A percentile compares a stretch with the other conserved stretches of the same genome.
Conservation (phyloP, 92 coral and sea anemone species). For the Porites evermanni region DNA sequence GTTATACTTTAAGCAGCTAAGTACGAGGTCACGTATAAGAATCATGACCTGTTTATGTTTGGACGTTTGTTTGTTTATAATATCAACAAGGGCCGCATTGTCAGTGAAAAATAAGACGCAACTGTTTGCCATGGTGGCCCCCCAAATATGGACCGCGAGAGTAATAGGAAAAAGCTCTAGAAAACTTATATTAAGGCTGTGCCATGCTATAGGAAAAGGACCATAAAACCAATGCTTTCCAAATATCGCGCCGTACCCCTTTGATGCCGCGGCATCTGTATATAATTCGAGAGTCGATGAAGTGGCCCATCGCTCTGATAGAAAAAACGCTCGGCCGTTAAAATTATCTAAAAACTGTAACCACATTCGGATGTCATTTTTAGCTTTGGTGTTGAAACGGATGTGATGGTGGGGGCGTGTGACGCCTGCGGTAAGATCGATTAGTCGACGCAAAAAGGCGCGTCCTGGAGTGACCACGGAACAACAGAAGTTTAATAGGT, state of each 20-base stretch:
- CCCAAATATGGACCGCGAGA: slow-evolving; percentile 49
- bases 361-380: slow-evolving; percentile 13
- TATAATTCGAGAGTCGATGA: slow-evolving; percentile 18
- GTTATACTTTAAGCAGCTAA: slow-evolving; percentile 14
- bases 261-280: slow-evolving; percentile 38
- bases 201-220: slow-evolving; percentile 39
- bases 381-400: neutral
- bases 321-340: slow-evolving; percentile 55
- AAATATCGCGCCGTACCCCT: slow-evolving; percentile 51
- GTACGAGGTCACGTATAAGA: neutral
- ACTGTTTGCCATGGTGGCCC: slow-evolving; percentile 28
- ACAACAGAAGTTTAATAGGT: slow-evolving; percentile 48
- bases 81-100: slow-evolving; percentile 36
- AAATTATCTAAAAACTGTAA: slow-evolving; percentile 25
- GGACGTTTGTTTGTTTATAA: slow-evolving; percentile 29
- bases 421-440: slow-evolving; percentile 54
- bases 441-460: slow-evolving; percentile 50
- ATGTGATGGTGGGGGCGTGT: slow-evolving; percentile 25
- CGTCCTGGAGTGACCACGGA: slow-evolving; percentile 44
- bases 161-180: slow-evolving; percentile 44
- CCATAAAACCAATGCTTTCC: slow-evolving; percentile 55
- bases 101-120: slow-evolving; percentile 45
- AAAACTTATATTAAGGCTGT: slow-evolving; percentile 15
- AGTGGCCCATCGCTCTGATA: slow-evolving; percentile 34
- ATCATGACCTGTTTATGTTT: slow-evolving; percentile 34